Evolutionary conservation across 2,113 vertebrate genomes (phyloP), one percentile per base, ranked within the genome.

Genomic region (Oreochromis niloticus): DNA sequence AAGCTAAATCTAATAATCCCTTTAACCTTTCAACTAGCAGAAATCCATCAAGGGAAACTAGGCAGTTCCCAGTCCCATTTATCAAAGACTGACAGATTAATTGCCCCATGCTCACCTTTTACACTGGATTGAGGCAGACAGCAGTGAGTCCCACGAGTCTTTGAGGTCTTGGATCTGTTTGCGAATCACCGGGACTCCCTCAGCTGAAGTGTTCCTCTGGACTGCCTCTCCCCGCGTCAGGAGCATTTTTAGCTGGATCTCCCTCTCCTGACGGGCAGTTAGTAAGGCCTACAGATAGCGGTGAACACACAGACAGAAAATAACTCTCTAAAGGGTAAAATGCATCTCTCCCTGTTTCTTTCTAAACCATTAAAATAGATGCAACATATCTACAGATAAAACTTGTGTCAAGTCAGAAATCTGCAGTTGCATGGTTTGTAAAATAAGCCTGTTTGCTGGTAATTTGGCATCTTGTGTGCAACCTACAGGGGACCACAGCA

Each of bases 211-310:
- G 91, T 97, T 99, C 87, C 98, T 97, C 83, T 99, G 96, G 81
- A 99, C 98, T 4, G 97, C 98, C 83, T 99, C 99, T 24, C 98
- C 99, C 87, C 98, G 96, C 4, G 98, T 97, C 82, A 99, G 90
- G 54, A 98, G 82, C 97, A 99, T 98, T 94, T 98, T 99, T 89
- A 99, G 96, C 93, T 99, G 97, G 82, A 99, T 98, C 96, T 99
- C 99, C 86, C 98, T 98, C 88, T 99, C 98, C 89, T 98, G 98
- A 85, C 97, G 97, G 48, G 97, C 96, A 7, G 97, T 95, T 56
- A 99, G 88, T 41, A 99, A 95, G 4, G 96, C 96, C 98, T 99
- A 86, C 16, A 93, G 52, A 89, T 34, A 88, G 27, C 17, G 16
- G 59, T 17, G 10, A 82, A 59, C 2, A 34, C 54, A 78, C 30